Conservation (phyloP, 2,888 invertebrate species). For the Pristionchus entomophagus region DNA sequence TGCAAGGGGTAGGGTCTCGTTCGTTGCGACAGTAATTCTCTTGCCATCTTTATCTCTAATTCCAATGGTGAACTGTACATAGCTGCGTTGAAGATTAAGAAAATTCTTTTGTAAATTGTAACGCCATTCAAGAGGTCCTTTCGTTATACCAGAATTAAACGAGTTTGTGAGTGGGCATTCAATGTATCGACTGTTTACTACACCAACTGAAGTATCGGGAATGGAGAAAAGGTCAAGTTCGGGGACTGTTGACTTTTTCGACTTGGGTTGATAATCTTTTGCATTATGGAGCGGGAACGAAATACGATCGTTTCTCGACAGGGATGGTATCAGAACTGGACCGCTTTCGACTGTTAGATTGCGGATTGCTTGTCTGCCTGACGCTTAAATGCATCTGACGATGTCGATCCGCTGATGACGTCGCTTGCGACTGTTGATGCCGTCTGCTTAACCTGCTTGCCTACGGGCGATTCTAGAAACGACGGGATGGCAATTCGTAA, state of each 20-base stretch:
- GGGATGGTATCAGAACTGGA: background rate
- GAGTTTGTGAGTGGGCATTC: background rate
- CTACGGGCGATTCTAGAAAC: background rate
- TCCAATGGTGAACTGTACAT: background rate
- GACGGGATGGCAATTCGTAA: background rate
- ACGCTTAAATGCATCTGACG: background rate
- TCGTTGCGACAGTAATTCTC: background rate
- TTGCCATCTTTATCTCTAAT: constrained; percentile 2
- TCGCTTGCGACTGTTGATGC: background rate
- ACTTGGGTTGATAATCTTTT: constrained; percentile 21
- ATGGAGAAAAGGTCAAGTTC: constrained; percentile 43
- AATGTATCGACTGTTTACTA: background rate
- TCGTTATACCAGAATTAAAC: background rate
- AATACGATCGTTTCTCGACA: background rate
- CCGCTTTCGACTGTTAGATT: background rate
- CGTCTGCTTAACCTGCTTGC: background rate
- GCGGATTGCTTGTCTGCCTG: background rate
- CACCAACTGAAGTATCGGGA: constrained; percentile 36
- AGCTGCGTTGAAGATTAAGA: background rate
- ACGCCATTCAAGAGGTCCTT: constrained; percentile 29
- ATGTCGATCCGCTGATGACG: background rate
- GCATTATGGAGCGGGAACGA: background rate
- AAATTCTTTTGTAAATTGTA: background rate
- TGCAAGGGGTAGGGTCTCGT: background rate
- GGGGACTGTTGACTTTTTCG: background rate